These are phyloP conservation scores for Spinus olivaceus DNA, from an alignment of 2,797 vertebrate species.

Conservation along the genomic window DNA sequence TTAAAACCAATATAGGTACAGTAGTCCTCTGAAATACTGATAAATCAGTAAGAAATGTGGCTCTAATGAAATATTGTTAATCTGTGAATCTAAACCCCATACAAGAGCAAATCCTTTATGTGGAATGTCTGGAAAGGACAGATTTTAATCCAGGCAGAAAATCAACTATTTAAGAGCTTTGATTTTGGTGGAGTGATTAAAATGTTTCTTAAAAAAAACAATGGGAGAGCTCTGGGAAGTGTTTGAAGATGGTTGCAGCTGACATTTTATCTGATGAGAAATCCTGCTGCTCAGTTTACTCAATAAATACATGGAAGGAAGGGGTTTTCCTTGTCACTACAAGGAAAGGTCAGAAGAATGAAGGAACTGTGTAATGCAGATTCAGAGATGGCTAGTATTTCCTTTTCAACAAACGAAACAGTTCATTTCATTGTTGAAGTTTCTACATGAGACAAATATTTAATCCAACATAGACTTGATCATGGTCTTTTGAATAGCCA, in stretches of 20 bases:
- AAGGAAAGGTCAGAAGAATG: background rate
- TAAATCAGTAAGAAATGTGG: background rate
- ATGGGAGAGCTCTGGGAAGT: background rate
- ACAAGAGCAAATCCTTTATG: background rate
- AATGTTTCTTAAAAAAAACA: background rate
- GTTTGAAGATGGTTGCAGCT: background rate
- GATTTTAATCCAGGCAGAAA: background rate
- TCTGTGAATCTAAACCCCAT: background rate
- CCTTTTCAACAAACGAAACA: background rate
- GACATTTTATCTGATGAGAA: slow-evolving; percentile 1
- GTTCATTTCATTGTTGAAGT: background rate
- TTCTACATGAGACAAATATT: background rate
- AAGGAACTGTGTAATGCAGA: background rate
- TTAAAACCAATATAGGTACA: background rate
- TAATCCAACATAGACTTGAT: background rate
- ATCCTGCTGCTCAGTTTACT: background rate
- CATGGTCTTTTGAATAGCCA: background rate
- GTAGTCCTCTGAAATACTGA: background rate
- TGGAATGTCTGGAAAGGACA: background rate
- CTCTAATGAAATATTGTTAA: background rate
- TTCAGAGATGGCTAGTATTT: background rate
- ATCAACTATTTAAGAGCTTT: background rate
- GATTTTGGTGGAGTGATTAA: background rate
- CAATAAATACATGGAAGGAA: slow-evolving; percentile 7
- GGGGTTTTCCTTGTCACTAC: background rate